Evolutionary conservation across 1,140 invertebrate genomes (phyloP), one percentile per base, ranked within the genome.

Genomic region (Euschistus heros): DNA sequence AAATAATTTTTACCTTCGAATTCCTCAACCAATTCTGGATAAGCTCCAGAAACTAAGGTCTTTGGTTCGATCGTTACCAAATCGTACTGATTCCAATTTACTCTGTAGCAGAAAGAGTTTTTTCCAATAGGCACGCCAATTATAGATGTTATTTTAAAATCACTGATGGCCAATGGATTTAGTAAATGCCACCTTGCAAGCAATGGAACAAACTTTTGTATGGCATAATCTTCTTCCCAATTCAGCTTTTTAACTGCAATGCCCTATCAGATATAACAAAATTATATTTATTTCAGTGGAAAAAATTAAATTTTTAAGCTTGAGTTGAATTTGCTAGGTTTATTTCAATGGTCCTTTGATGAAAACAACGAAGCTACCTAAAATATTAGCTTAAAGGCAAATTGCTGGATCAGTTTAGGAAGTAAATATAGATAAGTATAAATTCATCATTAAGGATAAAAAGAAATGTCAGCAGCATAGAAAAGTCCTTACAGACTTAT

Each of bases 121-220:
- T 66, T 65, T n/a, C 63, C 62, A 47, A 63, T 57, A 50, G 69
- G 47, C 47, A 66, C 68, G 42, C 71, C 70, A 17, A 72, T 26
- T n/a, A 73, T 71, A 15, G 30, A 6, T 61, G 63, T 62, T 17
- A 70, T 64, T 59, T 59, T 37, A 30, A 73, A 50, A 54, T 59
- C 66, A 14, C 54, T 64, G 0, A 46, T n/a, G 14, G 33, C 27
- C 17, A 66, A 65, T 37, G 68, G 69, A 73, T 82, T 74, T 57
- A 75, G 47, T 44, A 86, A 70, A 69, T 86, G 84, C 86, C 86
- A 88, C 55, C 87, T 80, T 1, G 86, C 89, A 5, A 87, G 72
- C 15, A 93, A 72, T 0, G 88, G 86, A 63, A 92, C 78, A 67
- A 89, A 84, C 75, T 92, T 92, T 68, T 85, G 81, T 65, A 89